These are phyloP conservation scores for Gallinago jamesoni DNA, from an alignment of 2,113 vertebrate species.

Conservation along the genomic window DNA sequence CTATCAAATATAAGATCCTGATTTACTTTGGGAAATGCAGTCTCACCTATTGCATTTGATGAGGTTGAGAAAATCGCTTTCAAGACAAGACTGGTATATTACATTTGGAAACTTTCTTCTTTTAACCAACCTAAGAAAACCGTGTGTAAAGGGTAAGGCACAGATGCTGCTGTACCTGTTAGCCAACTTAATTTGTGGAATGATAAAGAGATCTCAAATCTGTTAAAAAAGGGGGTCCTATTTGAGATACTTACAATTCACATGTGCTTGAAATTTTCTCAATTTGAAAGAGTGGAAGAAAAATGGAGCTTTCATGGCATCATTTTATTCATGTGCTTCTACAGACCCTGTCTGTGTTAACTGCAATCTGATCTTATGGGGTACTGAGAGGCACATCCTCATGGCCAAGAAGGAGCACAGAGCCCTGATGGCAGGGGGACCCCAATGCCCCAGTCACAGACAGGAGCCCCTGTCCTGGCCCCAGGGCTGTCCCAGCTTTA, in stretches of 20 bases:
- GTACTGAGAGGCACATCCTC: not conserved
- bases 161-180: not conserved
- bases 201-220: not conserved
- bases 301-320: not conserved
- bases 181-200: not conserved
- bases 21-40: not conserved
- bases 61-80: not conserved
- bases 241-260: not conserved
- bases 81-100: not conserved
- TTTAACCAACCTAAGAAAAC: not conserved
- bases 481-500: no score
- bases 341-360: not conserved
- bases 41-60: not conserved
- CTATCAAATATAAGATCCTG: not conserved
- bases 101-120: not conserved
- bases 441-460: not conserved
- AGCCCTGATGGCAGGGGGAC: not conserved
- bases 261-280: not conserved
- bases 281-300: not conserved
- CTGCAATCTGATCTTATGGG: not conserved
- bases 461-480: not conserved
- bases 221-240: not conserved
- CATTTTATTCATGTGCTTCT: not conserved
- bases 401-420: not conserved
- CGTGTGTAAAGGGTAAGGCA: not conserved